These are phyloP conservation scores for Potamarius usumacintae DNA, from an alignment of 2,113 vertebrate species.

Conservation along the genomic window DNA sequence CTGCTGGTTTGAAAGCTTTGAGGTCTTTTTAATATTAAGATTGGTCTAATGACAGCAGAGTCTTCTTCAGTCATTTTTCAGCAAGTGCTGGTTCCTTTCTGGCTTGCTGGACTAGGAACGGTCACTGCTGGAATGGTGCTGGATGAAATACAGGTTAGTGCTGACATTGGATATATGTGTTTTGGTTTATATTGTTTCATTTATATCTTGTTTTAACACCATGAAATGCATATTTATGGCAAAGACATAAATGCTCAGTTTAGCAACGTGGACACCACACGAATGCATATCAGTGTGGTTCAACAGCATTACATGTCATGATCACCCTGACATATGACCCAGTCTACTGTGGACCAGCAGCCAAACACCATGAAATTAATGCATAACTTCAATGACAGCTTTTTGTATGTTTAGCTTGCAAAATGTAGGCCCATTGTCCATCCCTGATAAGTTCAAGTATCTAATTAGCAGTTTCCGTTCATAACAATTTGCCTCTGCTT, in stretches of 20 bases:
- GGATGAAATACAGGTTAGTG: constrained; percentile 84
- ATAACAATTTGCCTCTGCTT: background rate
- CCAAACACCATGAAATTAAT: background rate
- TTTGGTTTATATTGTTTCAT: background rate
- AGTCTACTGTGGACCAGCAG: no score
- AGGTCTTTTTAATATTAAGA: background rate
- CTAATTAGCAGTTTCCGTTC: background rate
- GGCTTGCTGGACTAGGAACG: constrained; percentile 85
- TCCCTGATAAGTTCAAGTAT: background rate
- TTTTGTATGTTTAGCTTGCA: background rate
- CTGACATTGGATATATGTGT: background rate
- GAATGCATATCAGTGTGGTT: background rate
- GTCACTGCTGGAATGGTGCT: constrained; percentile 84
- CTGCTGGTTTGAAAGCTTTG: background rate
- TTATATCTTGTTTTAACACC: background rate
- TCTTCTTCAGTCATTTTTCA: constrained; percentile 71
- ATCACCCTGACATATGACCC: constrained; percentile 23
- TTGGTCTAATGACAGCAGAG: constrained; percentile 59
- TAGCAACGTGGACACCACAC: background rate
- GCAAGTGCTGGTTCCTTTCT: constrained; percentile 80
- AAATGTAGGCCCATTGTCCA: background rate
- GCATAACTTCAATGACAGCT: background rate
- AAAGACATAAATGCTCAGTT: background rate
- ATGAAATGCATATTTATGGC: background rate
- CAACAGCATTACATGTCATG: background rate